These are phyloP conservation scores for Solen grandis DNA, from an alignment of 1,140 invertebrate species.

Conservation along the genomic window DNA sequence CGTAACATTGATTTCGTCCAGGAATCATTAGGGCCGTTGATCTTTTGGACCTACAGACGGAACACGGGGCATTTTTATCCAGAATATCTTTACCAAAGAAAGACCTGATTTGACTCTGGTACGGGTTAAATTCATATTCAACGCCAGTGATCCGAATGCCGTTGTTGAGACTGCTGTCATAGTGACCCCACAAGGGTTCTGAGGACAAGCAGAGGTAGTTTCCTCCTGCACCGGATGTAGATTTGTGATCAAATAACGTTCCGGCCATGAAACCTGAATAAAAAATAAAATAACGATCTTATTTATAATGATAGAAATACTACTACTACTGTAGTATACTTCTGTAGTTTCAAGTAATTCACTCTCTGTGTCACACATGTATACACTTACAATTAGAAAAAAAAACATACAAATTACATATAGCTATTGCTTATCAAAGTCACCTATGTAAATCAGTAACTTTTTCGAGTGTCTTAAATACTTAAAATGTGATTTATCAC, in stretches of 20 bases:
- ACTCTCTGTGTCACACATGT: no score
- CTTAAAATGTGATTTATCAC: no score
- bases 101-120: not conserved
- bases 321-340: no score
- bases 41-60: constrained; percentile 49
- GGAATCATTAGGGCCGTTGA: constrained; percentile 46
- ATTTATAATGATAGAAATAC: no score
- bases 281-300: no score
- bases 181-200: constrained; percentile 30
- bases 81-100: constrained; percentile 17
- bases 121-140: constrained; percentile 4
- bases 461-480: no score
- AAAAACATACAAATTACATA: no score
- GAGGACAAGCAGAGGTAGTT: constrained; percentile 17
- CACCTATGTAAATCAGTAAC: no score
- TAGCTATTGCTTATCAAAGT: no score
- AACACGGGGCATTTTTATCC: constrained; percentile 40
- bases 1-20: constrained; percentile 38
- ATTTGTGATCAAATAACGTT: not conserved
- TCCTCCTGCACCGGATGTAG: not conserved
- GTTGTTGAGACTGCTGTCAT: not conserved
- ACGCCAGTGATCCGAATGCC: not conserved
- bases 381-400: no score
- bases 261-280: constrained; percentile 34
- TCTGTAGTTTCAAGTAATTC: no score